Base-by-base conservation (phyloP, 1,140 invertebrate species). In the Nomia melanderi region DNA sequence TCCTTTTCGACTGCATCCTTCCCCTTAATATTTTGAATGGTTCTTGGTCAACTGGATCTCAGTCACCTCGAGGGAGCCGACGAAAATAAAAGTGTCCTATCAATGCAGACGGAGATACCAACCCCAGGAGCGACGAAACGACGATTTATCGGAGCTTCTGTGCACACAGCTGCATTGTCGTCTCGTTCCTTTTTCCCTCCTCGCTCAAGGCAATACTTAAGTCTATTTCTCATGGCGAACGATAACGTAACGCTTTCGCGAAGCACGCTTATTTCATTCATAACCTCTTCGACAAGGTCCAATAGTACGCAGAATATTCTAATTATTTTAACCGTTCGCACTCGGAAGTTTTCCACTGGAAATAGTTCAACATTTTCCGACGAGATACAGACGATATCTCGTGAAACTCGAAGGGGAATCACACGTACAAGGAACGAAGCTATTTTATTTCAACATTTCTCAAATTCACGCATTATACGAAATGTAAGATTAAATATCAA, bases 101-200 rank as follows among this genome's bases (percentile, higher is more conserved):
- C 17, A 5, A 39, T 20, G 9, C 12, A 69, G 31, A 67, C 33
- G 27, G 14, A 63, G 20, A 14, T 29, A 60, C n/a, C 33, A 36
- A 54, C 20, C 23, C 33, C 33, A 0, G 31, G 2, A 36, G 12
- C n/a, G n/a, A 66, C 1, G 50, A 41, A n/a, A 36, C 7, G 47
- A 11, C 44, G 9, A 39, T 25, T 73, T 74, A 74, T 74, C 50
- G 1, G 12, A 36, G 62, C 5, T 36, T 44, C 39, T 23, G 36
- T 44, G 4, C 57, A 29, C 56, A 23, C 70, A 72, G 31, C 39
- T 72, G 41, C 41, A n/a, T 64, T 33, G 17, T 9, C 14, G 27
- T 8, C 6, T 25, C 2, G 17, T 7, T 31, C 8, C 20, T 57
- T 57, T 57, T 23, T 60, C 36, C 23, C 8, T 29, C 17, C 29